Conservation (phyloP, 2,797 vertebrate genomes). For the Rhinogobio ventralis region DNA sequence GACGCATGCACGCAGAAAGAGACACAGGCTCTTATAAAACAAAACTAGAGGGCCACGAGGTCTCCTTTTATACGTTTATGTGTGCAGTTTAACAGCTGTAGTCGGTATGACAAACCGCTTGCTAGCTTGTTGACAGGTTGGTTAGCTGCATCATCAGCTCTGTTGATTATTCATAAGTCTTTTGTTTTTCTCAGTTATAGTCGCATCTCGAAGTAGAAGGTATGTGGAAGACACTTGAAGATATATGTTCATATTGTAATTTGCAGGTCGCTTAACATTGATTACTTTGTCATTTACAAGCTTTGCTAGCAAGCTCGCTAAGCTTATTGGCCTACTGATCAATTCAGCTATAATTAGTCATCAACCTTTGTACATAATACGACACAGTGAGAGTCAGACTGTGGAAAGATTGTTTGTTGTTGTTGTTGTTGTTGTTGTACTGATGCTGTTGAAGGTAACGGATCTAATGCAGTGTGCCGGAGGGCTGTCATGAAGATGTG, state of each 20-base stretch:
- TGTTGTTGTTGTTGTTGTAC: too few species aligned
- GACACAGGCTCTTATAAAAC: background rate
- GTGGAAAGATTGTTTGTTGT: background rate
- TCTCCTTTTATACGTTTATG: background rate
- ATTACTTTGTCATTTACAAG: background rate
- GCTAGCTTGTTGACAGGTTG: conserved; percentile 51
- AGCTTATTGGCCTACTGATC: conserved; percentile 25
- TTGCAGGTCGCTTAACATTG: background rate
- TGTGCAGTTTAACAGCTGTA: background rate
- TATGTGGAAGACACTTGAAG: too few species aligned
- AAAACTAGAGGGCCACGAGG: background rate
- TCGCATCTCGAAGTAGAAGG: background rate
- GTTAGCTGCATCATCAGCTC: conserved; percentile 31
- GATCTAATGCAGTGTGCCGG: background rate
- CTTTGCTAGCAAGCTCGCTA: background rate
- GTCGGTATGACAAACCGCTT: background rate
- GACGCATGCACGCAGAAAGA: background rate
- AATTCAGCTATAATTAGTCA: background rate
- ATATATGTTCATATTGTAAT: background rate
- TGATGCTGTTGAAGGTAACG: background rate
- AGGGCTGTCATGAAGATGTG: background rate
- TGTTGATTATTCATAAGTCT: background rate
- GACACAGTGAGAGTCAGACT: too few species aligned
- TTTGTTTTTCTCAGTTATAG: background rate
- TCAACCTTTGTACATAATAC: background rate